Evolutionary conservation across 2,888 invertebrate genomes (phyloP), one percentile per base, ranked within the genome.

Genomic region (Apotomis turbidana): DNA sequence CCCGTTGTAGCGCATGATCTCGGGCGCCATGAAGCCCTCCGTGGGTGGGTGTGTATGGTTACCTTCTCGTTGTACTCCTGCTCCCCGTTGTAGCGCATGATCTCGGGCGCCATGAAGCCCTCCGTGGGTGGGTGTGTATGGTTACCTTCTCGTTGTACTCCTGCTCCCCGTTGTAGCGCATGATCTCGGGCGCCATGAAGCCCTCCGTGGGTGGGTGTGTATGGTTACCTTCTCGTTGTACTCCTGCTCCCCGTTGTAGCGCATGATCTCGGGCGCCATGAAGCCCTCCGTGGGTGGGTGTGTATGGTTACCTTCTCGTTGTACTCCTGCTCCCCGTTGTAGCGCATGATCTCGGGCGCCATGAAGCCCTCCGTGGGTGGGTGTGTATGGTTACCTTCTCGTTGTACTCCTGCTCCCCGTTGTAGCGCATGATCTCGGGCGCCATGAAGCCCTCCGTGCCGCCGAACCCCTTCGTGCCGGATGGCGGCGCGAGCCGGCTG

Each of bases 361-460:
- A 99, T 99, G 87, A 99, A 99, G 0, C 99, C 99, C 90, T 99
- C 98, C 0, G 49, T 10, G 5, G 3, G 10, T 49, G 9, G 6
- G 10, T 41, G 41, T 12, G 15, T 36, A 27, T 4, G 15, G 0
- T 8, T 76, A 97, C 97, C 95, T 99, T 99, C 84, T 99, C 99
- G 0, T 99, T 99, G 80, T 99, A 99, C 80, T 99, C 99, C 86
- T 99, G 99, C 87, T 99, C 99, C 0, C 99, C 99, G 86, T 99
- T 99, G 88, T 98, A 99, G 62, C 98, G 95, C 94, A 99, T 98
- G 77, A 99, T 99, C 94, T 99, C 99, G 0, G 99, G 99, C 3
- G 99, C 99, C 98, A 99, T 99, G 87, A 99, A 99, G 0, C 99
- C 99, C 90, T 99, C 98, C 0, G 99, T 99, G 2, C 99, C 99